Evolutionary conservation across 2,888 invertebrate species (phyloP).

Genomic region (Schrankia costaestrigalis): DNA sequence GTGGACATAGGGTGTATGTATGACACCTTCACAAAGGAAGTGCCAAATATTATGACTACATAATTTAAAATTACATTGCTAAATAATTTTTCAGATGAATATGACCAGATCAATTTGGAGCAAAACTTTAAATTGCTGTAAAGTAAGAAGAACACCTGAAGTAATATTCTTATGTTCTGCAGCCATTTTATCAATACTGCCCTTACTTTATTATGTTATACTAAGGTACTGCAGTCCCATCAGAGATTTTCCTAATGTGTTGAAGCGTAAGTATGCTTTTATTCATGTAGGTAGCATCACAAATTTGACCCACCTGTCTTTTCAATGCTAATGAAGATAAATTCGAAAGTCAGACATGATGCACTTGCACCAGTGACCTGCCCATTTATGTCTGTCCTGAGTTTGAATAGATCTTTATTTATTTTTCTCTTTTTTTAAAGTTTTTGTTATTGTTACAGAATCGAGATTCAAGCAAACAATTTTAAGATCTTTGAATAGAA

Average conservation of each 20-base stretch:
- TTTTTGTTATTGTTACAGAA: slow-evolving; percentile 64
- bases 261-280: slow-evolving; percentile 63
- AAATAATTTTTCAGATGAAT: slow-evolving; percentile 79
- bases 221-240: slow-evolving; percentile 75
- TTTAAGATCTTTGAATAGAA: slow-evolving; percentile 50
- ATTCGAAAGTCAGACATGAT: no score
- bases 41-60: no score
- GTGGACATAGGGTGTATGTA: no score
- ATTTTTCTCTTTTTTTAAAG: neutral
- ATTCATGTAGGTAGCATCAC: no score
- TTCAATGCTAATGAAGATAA: no score
- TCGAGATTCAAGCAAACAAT: slow-evolving; percentile 70
- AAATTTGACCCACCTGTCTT: no score
- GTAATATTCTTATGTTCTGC: slow-evolving; percentile 78
- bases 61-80: no score
- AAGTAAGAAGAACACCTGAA: slow-evolving; percentile 78
- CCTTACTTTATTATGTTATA: slow-evolving; percentile 80
- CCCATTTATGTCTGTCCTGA: no score
- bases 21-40: no score
- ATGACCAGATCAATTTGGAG: slow-evolving; percentile 83
- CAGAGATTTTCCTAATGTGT: slow-evolving; percentile 66
- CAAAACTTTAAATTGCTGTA: slow-evolving; percentile 77
- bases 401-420: no score
- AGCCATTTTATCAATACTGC: slow-evolving; percentile 71
- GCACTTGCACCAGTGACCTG: no score